Conservation (phyloP, 2,797 vertebrate species). For the Sebastes jordani region DNA sequence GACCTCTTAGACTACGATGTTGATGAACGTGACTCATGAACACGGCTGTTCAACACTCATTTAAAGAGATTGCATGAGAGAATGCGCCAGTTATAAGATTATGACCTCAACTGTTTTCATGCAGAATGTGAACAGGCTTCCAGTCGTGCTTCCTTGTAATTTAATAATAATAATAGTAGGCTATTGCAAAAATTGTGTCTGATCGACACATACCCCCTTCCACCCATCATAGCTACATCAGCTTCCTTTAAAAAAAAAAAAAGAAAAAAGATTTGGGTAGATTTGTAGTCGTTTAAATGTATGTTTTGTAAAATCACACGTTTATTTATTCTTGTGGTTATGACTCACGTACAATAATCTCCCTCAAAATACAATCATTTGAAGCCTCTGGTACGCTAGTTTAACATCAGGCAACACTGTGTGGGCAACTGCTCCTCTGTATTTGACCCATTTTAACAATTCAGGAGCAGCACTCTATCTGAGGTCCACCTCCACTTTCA, state of each 20-base stretch:
- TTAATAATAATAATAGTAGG: background rate
- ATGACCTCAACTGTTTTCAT: background rate
- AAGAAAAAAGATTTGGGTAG: too few relatives aligned
- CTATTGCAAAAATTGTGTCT: background rate
- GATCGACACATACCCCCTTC: background rate
- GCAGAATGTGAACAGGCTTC: background rate
- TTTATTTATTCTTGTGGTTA: background rate
- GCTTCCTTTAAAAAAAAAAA: too few relatives aligned
- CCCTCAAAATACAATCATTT: background rate
- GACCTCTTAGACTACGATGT: too few relatives aligned
- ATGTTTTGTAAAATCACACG: too few relatives aligned
- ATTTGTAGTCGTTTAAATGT: too few relatives aligned
- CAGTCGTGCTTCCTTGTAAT: background rate
- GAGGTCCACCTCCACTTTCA: background rate
- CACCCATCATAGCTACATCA: background rate
- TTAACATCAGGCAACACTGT: background rate
- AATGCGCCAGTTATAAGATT: background rate
- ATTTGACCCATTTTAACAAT: constrained; percentile 2
- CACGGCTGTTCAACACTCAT: background rate
- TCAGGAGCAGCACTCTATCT: background rate
- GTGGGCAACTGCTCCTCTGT: background rate
- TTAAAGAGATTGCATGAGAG: background rate
- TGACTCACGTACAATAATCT: background rate
- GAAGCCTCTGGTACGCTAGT: rapidly evolving
- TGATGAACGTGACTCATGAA: background rate